Percentiles rank a stretch among this genome's conserved stretches.
phyloP scores from a whole-genome alignment of 2,797 vertebrate genomes.

The Hapalemur alaotrensis region DNA sequence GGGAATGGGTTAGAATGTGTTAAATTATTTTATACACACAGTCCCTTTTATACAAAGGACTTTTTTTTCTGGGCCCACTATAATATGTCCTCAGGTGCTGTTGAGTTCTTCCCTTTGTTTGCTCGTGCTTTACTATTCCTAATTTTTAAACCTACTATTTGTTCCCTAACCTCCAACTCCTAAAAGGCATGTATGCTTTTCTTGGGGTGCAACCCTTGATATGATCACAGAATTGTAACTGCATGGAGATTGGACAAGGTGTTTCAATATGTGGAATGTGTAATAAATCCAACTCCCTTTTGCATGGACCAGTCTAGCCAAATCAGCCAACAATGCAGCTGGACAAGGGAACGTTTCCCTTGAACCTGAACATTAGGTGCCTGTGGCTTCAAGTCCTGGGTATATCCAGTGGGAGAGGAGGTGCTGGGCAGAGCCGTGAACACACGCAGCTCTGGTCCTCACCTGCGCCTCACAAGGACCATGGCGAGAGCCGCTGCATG shows the following conservation, averaged over 20 bases:
- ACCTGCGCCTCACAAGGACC: background rate
- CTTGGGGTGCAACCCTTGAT: background rate
- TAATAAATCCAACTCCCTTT: background rate
- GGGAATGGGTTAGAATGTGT: background rate
- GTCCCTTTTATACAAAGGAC: background rate
- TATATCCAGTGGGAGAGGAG: background rate
- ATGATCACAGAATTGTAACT: background rate
- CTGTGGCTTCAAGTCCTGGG: background rate
- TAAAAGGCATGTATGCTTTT: background rate
- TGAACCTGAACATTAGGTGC: background rate
- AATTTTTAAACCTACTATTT: background rate
- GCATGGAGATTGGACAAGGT: background rate
- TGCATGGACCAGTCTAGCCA: background rate
- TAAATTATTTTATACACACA: background rate
- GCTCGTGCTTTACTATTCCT: background rate
- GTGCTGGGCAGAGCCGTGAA: background rate
- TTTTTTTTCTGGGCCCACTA: background rate
- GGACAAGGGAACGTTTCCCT: background rate
- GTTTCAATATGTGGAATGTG: background rate
- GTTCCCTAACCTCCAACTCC: background rate
- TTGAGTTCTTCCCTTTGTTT: background rate
- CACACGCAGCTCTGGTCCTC: background rate
- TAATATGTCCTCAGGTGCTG: background rate
- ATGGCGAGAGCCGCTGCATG: fast-evolving
- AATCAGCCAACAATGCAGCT: background rate